Evolutionary conservation across 2,888 invertebrate species (phyloP), one percentile per base, ranked within the genome.

Genomic region (Stictocephala bisonia): DNA sequence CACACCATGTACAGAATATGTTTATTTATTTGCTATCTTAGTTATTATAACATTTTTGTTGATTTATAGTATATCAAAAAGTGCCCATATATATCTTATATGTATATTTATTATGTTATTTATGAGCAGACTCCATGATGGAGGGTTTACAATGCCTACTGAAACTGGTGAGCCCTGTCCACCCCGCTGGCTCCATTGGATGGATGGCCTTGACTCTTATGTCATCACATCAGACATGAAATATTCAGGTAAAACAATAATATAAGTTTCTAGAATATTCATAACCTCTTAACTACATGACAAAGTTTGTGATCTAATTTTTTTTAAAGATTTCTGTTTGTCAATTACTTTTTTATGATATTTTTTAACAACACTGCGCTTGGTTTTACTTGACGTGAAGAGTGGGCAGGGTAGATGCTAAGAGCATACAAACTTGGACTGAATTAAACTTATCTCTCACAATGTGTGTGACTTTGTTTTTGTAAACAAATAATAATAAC

Each of bases 121-220:
- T n/a, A n/a, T n/a, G n/a, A n/a, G n/a, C 77, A 91, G 91, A 50
- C 83, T 93, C 24, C 89, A 92, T 79, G 93, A 93, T 81, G 93
- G 91, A 1, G 92, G 92, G 0, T 90, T 92, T 80, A 89, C 88
- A 0, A 89, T 89, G 80, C 80, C 84, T 0, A 90, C 90, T 0
- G 88, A 88, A 0, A 88, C 89, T 60, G 89, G 88, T 0, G 89
- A 90, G 72, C 89, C 89, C 0, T 86, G 86, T 0, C 83, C 82
- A 9, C 87, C 90, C 0, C 84, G 82, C 79, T 93, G 93, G 93
- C 86, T 88, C 75, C 88, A 88, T 80, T 93, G 93, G 93, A 87
- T 90, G 86, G 88, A 89, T 0, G 87, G 88, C 71, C 80, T 90
- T 60, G 88, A 88, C 22, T 83, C 87, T 0, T 88, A 88, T 74